Percentiles rank a stretch among this genome's conserved stretches.
These are phyloP conservation scores for Artibeus jamaicensis DNA, from an alignment of 2,797 vertebrate species.

Conservation along the genomic window DNA sequence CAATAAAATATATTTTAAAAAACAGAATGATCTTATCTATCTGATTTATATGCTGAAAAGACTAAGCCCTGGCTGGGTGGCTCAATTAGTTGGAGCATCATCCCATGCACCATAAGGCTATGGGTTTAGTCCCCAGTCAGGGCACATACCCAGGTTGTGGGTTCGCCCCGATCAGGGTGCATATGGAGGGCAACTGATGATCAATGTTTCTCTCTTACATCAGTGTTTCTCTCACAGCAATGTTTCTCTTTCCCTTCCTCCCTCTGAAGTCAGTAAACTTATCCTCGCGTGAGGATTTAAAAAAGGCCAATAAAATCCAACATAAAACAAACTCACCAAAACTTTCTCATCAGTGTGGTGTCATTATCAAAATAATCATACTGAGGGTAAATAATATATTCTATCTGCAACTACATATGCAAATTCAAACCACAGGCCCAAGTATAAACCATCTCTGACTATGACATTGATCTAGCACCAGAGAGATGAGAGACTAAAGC, in stretches of 20 bases:
- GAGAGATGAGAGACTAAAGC: background rate
- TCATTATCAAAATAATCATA: conserved; percentile 24
- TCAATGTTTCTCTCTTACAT: background rate
- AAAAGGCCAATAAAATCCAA: background rate
- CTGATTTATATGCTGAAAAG: background rate
- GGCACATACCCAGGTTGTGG: background rate
- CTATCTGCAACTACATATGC: background rate
- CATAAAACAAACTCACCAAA: conserved; percentile 21
- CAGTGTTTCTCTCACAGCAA: too few relatives aligned
- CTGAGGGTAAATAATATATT: background rate
- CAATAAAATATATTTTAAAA: too few relatives aligned
- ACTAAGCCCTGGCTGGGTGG: background rate
- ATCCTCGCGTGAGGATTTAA: background rate
- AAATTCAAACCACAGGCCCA: background rate
- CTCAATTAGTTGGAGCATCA: background rate
- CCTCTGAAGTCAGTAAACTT: background rate
- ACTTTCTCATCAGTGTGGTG: background rate
- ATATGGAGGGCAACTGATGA: background rate
- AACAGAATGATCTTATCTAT: background rate
- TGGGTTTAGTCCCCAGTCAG: background rate
- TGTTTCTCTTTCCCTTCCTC: background rate
- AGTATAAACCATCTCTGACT: background rate
- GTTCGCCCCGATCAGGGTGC: background rate
- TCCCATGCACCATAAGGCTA: background rate
- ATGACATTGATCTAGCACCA: background rate